Evolutionary conservation across 2,797 vertebrate genomes (phyloP).

Genomic region (Malurus leucopterus): DNA sequence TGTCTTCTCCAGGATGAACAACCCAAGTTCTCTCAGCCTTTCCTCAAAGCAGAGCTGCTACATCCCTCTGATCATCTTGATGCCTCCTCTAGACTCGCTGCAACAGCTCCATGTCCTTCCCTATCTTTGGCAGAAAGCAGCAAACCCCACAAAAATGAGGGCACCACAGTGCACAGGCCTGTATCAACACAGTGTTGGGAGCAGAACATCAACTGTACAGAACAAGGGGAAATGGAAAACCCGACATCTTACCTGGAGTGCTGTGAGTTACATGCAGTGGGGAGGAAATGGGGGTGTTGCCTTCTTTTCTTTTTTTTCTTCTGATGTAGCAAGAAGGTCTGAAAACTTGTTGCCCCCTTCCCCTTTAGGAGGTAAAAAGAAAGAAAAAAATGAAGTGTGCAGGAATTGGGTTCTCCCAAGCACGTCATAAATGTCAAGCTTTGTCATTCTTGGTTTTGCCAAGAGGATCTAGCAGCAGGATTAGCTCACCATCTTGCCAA

Average conservation of each 20-base stretch:
- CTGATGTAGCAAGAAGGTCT: neutral
- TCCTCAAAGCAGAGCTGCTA: neutral
- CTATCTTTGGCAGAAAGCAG: neutral
- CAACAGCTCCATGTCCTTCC: neutral
- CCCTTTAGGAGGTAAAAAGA: conserved; percentile 3
- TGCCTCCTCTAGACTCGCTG: neutral
- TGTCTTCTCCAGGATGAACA: neutral
- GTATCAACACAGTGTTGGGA: fast-evolving
- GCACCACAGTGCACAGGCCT: neutral
- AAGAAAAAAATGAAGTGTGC: neutral
- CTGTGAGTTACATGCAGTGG: neutral
- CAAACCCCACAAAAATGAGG: neutral
- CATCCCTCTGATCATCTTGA: neutral
- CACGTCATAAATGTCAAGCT: neutral
- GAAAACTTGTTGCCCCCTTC: conserved; percentile 41
- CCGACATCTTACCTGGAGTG: neutral
- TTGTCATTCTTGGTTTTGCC: neutral
- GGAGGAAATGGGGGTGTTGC: neutral
- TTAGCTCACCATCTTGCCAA: neutral
- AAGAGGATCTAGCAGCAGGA: neutral
- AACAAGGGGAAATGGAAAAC: neutral
- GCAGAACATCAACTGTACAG: neutral
- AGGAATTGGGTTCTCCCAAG: neutral
- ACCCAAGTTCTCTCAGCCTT: neutral
- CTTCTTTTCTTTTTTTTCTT: neutral